phyloP scores from a whole-genome alignment of 2,888 invertebrate genomes.

The Noctua janthina region DNA sequence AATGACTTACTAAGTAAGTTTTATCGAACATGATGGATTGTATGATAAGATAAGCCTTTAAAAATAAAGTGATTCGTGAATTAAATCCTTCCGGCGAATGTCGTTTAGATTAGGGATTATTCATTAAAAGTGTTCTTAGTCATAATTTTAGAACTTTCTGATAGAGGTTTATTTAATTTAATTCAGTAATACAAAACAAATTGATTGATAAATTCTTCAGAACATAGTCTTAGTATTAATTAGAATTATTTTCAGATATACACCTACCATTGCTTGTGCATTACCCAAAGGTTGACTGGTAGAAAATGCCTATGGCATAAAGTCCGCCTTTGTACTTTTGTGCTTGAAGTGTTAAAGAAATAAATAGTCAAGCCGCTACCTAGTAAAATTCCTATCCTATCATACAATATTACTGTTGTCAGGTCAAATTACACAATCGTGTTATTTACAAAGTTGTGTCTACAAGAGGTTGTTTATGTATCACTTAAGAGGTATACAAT shows the following conservation, averaged over 20 bases:
- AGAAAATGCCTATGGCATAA: no score
- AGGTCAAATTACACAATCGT: constrained; percentile 30
- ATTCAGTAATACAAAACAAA: not conserved
- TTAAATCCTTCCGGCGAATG: not conserved
- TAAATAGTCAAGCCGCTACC: not conserved
- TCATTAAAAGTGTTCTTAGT: not conserved
- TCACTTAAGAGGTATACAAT: constrained; percentile 34
- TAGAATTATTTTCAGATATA: no score
- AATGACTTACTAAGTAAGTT: constrained; percentile 1
- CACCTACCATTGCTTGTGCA: no score
- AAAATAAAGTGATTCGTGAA: constrained; percentile 6
- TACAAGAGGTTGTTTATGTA: constrained; percentile 25
- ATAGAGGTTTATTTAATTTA: not conserved
- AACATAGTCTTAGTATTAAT: no score
- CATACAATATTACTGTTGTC: constrained; percentile 14
- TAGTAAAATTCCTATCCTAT: constrained; percentile 3
- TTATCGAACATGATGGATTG: not conserved
- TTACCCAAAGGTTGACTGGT: no score
- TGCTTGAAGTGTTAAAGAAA: no score
- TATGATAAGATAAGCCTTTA: constrained; percentile 18
- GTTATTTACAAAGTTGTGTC: constrained; percentile 29
- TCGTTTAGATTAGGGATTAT: constrained; percentile 14
- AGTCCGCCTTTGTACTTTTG: no score
- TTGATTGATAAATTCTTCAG: not conserved
- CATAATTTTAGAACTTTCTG: no score